Base-by-base conservation (phyloP, 2,797 vertebrate genomes). In the Anniella stebbinsi region DNA sequence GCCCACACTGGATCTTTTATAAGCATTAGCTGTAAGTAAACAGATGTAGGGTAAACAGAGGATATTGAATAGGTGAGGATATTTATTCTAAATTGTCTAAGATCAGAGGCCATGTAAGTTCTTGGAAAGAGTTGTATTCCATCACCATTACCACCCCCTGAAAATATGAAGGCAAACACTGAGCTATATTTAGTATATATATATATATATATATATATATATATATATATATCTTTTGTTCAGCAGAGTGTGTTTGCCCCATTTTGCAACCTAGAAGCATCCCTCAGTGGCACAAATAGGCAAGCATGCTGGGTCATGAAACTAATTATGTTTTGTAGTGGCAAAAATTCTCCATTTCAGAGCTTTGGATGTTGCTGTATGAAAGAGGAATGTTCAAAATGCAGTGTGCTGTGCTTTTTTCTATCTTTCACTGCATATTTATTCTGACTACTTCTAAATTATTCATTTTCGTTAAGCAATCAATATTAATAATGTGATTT, bases 401-500 rank as follows among this genome's bases (percentile, higher is more conserved):
- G 91, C 92, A 92, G 92, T 94, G 87, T 91, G 86, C 95, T 94
- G 91, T 93, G 93, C 95, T 97, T 96, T 97, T 97, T 96, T 94
- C 96, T 97, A 96, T 97, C 93, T 97, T 97, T 96, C 96, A 94
- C 96, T 96, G 96, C 93, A 94, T 97, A 97, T 97, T 98, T 97
- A 97, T 97, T 97, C 97, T 96, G 95, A 97, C 96, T 96, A 95
- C 95, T 97, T 95, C 95, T 98, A 98, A 98, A 98, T 98, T 98
- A 98, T 98, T 98, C 97, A 98, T 98, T 97, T 98, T 97, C 97
- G 97, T 97, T 97, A 97, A 97, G 97, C 97, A 97, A 98, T 98
- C 97, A 98, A 98, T 98, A 98, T 98, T 98, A 98, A 98, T 98
- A 98, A 98, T 98, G 97, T 96, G 97, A 97, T 98, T 97, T 98